Base-by-base conservation (phyloP, 2,797 vertebrate species). In the Chaetophractus vellerosus region DNA sequence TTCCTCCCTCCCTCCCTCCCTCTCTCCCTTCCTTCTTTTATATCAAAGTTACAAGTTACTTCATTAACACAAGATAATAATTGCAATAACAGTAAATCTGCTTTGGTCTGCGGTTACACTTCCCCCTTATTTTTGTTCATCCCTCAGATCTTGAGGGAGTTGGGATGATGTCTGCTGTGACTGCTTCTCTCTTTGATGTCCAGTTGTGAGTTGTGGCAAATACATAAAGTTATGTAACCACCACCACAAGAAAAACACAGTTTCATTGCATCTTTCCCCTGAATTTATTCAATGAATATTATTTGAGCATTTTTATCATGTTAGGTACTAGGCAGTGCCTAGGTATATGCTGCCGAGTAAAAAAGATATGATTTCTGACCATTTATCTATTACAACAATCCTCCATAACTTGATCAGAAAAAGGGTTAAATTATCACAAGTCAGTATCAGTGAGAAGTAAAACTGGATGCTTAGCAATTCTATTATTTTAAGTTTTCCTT, bases 401-500 rank as follows among this genome's bases (percentile, higher is more conserved):
- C 23, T 78, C 41, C 1, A 57, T 48, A 74, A 74, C 36, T 82
- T 85, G 24, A 82, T 5, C 12, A 45, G 28, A n/a, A 48, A 84
- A 90, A 69, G 16, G 9, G 1, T 86, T 83, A 85, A 90, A 76
- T 81, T 68, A 55, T 55, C 14, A 74, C 3, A 24, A 41, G 41
- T 23, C 11, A 90, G 19, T 90, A 69, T 6, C 69, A 7, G 21
- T 75, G 36, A 92, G 45, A 94, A 88, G 23, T 78, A 84, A 94
- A 95, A 83, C 21, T 75, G 7, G 36, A 66, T 87, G 6, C 7
- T 93, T 91, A 87, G 23, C 1, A 71, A 48, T 89, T 88, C 45
- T 61, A 87, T 48, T 83, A 41, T 83, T 83, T 93, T 55, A 87
- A 79, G 12, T 0, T n/a, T 94, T 93, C 76, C 28, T 45, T 76